Conservation (phyloP, 2,797 vertebrate genomes). For the Champsocephalus gunnari region DNA sequence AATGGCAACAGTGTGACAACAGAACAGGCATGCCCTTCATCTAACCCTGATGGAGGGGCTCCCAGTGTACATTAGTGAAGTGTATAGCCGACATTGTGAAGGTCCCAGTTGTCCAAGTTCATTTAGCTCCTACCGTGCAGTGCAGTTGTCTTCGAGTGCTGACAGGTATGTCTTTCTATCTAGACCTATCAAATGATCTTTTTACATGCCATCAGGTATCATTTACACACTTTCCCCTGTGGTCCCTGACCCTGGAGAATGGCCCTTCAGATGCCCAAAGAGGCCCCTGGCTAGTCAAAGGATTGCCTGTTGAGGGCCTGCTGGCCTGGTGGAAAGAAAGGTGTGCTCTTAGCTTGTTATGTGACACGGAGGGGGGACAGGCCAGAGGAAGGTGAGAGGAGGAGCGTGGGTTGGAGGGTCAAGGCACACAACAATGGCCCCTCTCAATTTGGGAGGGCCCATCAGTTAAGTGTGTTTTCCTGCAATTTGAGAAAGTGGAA, state of each 20-base stretch:
- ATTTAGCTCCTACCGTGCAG: slow-evolving; percentile 2
- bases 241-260: slow-evolving; percentile 67
- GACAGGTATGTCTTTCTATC: slow-evolving; percentile 50
- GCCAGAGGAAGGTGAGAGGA: slow-evolving; percentile 68
- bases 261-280: slow-evolving; percentile 62
- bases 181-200: slow-evolving; percentile 61
- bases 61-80: background rate
- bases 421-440: slow-evolving; percentile 72
- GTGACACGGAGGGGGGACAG: slow-evolving; percentile 72
- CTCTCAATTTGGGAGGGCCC: slow-evolving; percentile 72
- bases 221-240: slow-evolving; percentile 71
- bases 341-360: slow-evolving; percentile 73
- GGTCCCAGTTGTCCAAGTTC: slow-evolving; percentile 4
- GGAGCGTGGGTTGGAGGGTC: slow-evolving; percentile 47
- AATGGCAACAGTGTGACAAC: background rate
- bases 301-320: slow-evolving; percentile 62
- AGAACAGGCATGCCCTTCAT: background rate
- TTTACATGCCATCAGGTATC: slow-evolving; percentile 75
- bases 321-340: slow-evolving; percentile 61
- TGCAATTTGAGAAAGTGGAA: slow-evolving; percentile 84
- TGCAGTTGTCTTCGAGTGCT: slow-evolving; percentile 37
- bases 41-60: background rate
- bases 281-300: slow-evolving; percentile 70
- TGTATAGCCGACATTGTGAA: background rate
- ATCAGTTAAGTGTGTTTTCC: slow-evolving; percentile 81